A percentile compares a stretch with the other conserved stretches of the same genome.
These are phyloP conservation scores for Heterocephalus glaber DNA, from an alignment of 2,113 vertebrate species.

Conservation along the genomic window DNA sequence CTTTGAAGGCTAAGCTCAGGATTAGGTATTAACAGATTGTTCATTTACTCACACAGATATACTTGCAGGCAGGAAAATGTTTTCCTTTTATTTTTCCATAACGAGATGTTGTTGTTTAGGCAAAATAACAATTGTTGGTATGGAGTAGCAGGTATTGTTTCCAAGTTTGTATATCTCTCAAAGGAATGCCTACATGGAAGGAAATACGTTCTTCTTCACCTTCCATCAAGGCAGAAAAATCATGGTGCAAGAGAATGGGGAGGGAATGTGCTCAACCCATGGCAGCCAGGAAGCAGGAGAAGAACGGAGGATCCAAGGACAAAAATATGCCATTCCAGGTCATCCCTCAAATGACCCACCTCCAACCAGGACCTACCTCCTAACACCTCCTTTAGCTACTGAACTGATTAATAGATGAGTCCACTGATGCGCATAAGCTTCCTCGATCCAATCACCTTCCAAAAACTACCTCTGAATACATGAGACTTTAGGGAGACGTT, in stretches of 20 bases:
- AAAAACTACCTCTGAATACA: background rate
- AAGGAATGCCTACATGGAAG: background rate
- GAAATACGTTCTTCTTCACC: background rate
- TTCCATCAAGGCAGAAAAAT: background rate
- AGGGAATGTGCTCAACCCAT: background rate
- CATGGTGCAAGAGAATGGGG: too few species aligned
- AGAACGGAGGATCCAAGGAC: background rate
- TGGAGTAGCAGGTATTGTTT: background rate
- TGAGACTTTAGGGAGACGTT: too few species aligned
- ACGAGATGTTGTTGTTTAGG: slow-evolving; percentile 18
- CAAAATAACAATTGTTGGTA: background rate
- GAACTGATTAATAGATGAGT: background rate
- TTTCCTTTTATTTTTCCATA: background rate
- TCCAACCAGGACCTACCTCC: background rate
- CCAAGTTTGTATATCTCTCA: background rate
- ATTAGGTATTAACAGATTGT: slow-evolving; percentile 47
- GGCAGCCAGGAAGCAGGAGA: background rate
- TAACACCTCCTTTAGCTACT: too few species aligned
- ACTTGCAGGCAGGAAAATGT: background rate
- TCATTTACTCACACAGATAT: slow-evolving; percentile 44
- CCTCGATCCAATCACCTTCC: background rate
- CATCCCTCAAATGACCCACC: background rate
- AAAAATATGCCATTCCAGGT: background rate
- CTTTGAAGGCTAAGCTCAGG: slow-evolving; percentile 52
- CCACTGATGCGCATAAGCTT: too few species aligned